Evolutionary conservation across 2,113 vertebrate genomes (phyloP).

Genomic region (Bombycilla garrulus): DNA sequence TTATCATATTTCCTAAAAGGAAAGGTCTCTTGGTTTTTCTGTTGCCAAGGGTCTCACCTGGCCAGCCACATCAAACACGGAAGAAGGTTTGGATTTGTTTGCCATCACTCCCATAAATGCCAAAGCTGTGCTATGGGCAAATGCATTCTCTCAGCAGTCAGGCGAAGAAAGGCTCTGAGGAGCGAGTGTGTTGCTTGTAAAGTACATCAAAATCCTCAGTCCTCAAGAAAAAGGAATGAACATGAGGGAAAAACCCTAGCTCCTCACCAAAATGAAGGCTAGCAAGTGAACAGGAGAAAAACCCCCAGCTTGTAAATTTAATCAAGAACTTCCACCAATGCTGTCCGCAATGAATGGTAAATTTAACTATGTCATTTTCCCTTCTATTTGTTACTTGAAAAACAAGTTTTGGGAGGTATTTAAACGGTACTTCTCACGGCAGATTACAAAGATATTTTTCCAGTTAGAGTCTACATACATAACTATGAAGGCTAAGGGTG

Average conservation of each 20-base stretch:
- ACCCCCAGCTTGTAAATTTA: not conserved
- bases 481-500: accelerated
- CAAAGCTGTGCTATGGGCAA: not conserved
- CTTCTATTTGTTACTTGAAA: not conserved
- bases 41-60: not conserved
- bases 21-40: not conserved
- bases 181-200: not conserved
- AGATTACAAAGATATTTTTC: not conserved
- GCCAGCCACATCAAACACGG: not conserved
- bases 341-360: not conserved
- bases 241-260: not conserved
- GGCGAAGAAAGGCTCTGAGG: not conserved
- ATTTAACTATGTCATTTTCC: not conserved
- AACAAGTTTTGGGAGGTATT: not conserved
- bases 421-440: not conserved
- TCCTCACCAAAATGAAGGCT: not conserved
- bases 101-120: not conserved
- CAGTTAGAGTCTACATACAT: not conserved
- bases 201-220: accelerated
- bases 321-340: not conserved
- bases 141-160: not conserved
- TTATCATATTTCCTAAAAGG: not conserved
- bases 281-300: not conserved
- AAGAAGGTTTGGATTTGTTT: not conserved
- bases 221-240: not conserved